Base-by-base conservation (phyloP, 2,113 vertebrate genomes). In the Sclerurus mexicanus region DNA sequence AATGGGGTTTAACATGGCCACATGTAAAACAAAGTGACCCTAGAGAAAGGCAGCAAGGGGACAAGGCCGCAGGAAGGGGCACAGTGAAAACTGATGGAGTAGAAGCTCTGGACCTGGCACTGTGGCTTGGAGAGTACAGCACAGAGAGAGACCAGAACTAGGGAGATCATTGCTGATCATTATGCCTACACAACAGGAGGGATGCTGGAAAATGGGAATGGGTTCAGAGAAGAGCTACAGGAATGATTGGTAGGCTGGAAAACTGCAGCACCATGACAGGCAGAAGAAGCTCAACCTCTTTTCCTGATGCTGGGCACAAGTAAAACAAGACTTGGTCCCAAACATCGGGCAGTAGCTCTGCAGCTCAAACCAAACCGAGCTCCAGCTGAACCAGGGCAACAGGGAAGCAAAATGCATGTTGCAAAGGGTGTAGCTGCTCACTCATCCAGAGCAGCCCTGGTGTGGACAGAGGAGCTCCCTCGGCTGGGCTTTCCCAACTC, bases 1-100 rank as follows among this genome's bases (percentile, higher is more conserved):
- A 15, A 0, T 1, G 6, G 35, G 12, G 5, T 47, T 85, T 75
- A 47, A 44, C 0, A 0, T 1, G 33, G 68, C 18, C 31, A 44
- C 19, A 4, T 0, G 8, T 5, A 20, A 82, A 86, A 56, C 0
- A 1, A 39, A 74, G 30, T 11, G 25, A 53, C 33, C 42, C 37
- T 17, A 52, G 56, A 62, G 64, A 67, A 58, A 52, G 62, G 46
- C 60, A 40, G 25, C 6, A 10, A 50, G 3, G 4, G 33, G 27
- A 47, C 42, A 64, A 59, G 50, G 28, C 28, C 42, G 20, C 25
- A 50, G 73, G 42, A n/a, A 35, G 50, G 42, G 28, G 4, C 33
- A 33, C 4, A 2, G 50, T 10, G 52, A 62, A 75, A 69, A 56
- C 1, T 2, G 40, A 9, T 10, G 55, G 67, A 37, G 31, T 8